Evolutionary conservation across 2,797 vertebrate species (phyloP).

Genomic region (Lacerta agilis): DNA sequence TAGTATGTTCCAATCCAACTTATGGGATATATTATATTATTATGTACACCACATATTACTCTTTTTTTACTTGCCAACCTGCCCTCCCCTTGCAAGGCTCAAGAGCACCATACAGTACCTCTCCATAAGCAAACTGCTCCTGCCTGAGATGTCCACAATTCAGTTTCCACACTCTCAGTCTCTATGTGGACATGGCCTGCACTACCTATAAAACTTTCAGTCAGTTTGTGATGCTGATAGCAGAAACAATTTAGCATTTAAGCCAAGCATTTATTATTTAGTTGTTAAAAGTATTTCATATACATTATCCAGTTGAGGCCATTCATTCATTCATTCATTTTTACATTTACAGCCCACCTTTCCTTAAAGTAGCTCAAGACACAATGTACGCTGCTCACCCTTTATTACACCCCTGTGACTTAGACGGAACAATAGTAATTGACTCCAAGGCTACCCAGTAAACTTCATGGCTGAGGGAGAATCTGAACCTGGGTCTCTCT

Average conservation of each 20-base stretch:
- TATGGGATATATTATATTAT: not conserved
- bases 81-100: not conserved
- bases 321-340: not conserved
- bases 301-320: too few species aligned
- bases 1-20: not conserved
- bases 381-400: not conserved
- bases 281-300: too few species aligned
- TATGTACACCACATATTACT: not conserved
- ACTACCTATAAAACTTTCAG: not conserved
- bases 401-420: not conserved
- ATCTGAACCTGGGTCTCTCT: not conserved
- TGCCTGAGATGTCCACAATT: not conserved
- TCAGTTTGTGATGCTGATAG: not conserved
- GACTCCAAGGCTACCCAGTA: not conserved
- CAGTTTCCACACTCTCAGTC: too few species aligned
- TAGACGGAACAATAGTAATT: not conserved
- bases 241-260: not conserved
- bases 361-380: not conserved
- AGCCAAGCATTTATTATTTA: too few species aligned
- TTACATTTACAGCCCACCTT: not conserved
- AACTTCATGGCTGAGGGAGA: too few species aligned
- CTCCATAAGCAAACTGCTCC: not conserved
- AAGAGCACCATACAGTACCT: not conserved
- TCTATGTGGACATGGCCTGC: not conserved
- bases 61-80: not conserved